Evolutionary conservation across 2,888 invertebrate genomes (phyloP).

Genomic region (Entomobrya multifasciata): DNA sequence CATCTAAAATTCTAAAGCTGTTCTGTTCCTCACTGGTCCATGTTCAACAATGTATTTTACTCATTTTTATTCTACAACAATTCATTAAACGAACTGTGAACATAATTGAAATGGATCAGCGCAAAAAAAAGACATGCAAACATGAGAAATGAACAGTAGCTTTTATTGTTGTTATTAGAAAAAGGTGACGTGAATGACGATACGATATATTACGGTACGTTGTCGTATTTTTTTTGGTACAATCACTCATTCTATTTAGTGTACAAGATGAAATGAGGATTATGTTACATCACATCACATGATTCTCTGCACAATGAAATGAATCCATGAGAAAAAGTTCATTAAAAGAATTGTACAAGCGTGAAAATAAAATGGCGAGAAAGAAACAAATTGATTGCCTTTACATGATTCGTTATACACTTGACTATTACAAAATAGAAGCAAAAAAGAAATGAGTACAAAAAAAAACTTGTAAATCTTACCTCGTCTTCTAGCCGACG

Average conservation of each 20-base stretch:
- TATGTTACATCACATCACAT: constrained; percentile 21
- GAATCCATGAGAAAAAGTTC: constrained; percentile 45
- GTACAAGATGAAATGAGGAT: constrained; percentile 23
- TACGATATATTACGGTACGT: constrained; percentile 28
- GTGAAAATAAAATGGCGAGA: too few relatives aligned
- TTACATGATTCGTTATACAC: constrained; percentile 9
- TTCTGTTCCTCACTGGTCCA: too few relatives aligned
- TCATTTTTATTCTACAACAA: constrained; percentile 34
- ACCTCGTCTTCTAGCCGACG: constrained; percentile 54
- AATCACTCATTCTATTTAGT: background rate
- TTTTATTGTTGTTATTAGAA: constrained; percentile 14
- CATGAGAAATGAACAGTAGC: constrained; percentile 18
- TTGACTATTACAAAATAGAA: background rate
- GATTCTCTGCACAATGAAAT: too few relatives aligned
- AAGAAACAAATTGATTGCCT: constrained; percentile 49
- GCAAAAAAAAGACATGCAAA: background rate
- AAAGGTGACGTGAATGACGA: constrained; percentile 31
- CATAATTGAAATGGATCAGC: constrained; percentile 61
- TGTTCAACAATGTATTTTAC: too few relatives aligned
- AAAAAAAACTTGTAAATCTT: constrained; percentile 70
- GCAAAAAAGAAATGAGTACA: background rate
- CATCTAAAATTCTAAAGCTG: too few relatives aligned
- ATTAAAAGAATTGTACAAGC: constrained; percentile 41
- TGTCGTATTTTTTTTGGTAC: background rate
- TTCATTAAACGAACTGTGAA: constrained; percentile 51